Conservation (phyloP, 1,140 invertebrate species). For the Leptinotarsa undecemlineata region DNA sequence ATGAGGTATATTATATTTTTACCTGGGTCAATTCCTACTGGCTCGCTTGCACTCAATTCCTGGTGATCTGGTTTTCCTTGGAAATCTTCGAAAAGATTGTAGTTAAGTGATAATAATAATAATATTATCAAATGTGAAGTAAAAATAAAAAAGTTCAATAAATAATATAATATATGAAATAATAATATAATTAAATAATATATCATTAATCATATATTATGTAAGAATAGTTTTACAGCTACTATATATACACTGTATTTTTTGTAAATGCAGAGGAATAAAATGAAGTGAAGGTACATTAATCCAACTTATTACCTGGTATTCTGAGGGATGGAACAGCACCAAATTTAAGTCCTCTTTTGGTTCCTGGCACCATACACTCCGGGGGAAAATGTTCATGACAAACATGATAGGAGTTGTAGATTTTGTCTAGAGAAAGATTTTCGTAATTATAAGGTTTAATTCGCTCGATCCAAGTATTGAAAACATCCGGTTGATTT, state of each 20-base stretch:
- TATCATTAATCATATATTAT: too few species aligned
- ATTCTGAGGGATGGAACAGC: not conserved
- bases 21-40: too few species aligned
- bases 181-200: too few species aligned
- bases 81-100: too few species aligned
- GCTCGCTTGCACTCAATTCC: too few species aligned
- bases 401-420: not conserved
- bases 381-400: not conserved
- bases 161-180: too few species aligned
- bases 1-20: too few species aligned
- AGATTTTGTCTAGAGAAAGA: conserved; percentile 5
- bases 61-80: too few species aligned
- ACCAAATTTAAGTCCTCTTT: not conserved
- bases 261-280: not conserved
- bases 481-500: not conserved
- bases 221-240: too few species aligned
- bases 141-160: too few species aligned
- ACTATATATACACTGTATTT: not conserved
- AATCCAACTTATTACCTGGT: not conserved
- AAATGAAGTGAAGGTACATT: not conserved
- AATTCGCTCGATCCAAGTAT: not conserved
- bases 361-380: not conserved
- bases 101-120: too few species aligned
- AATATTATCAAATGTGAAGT: too few species aligned
- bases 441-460: not conserved